Percentiles rank a stretch among this genome's conserved stretches.
phyloP scores from a whole-genome alignment of 2,888 invertebrate genomes.

The Agrochola lota region DNA sequence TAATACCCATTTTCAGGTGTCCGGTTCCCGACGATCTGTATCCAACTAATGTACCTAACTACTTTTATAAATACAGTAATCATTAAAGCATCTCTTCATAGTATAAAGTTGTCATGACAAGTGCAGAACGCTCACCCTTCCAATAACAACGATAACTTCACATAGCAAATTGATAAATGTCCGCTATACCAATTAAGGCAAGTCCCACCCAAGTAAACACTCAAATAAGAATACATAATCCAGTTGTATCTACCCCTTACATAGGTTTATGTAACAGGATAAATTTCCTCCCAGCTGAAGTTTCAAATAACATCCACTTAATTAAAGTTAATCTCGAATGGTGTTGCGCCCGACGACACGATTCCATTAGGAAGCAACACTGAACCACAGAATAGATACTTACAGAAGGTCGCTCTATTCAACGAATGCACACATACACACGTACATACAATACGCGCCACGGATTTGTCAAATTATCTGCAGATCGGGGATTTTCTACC shows the following conservation, averaged over 20 bases:
- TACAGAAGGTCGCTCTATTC: background rate
- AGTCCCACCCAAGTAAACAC: constrained; percentile 5
- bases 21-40: background rate
- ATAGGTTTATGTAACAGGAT: constrained; percentile 78
- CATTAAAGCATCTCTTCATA: background rate
- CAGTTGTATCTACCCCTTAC: constrained; percentile 53
- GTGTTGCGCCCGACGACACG: constrained; percentile 83
- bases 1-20: too few relatives aligned
- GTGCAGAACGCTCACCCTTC: background rate
- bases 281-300: constrained; percentile 80
- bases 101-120: background rate
- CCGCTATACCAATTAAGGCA: constrained; percentile 6
- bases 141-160: background rate
- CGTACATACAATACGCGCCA: background rate
- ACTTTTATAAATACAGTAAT: too few relatives aligned
- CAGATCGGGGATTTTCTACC: background rate
- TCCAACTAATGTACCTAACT: background rate
- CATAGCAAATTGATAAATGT: background rate
- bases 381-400: constrained; percentile 35
- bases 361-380: constrained; percentile 84
- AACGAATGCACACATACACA: background rate
- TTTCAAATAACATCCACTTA: constrained; percentile 87
- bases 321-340: constrained; percentile 88
- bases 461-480: background rate
- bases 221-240: constrained; percentile 50